These are phyloP conservation scores for Caenorhabditis sp. DNA, from an alignment of 2,888 invertebrate species.

Conservation along the genomic window DNA sequence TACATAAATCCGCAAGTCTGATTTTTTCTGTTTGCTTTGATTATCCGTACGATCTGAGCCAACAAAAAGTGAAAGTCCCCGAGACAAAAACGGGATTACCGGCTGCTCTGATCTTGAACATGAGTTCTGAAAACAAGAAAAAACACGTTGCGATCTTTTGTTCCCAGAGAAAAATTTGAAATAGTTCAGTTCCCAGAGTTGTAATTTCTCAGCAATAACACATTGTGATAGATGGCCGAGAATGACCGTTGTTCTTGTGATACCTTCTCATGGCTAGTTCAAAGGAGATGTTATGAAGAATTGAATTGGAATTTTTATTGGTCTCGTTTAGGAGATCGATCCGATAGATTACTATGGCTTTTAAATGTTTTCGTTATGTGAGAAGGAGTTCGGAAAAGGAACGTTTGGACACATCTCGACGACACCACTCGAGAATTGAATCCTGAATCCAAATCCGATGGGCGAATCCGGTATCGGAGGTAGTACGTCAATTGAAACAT, in stretches of 20 bases:
- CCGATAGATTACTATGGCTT: conserved; percentile 56
- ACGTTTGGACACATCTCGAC: conserved; percentile 51
- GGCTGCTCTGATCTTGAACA: background rate
- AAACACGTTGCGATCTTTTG: background rate
- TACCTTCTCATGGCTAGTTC: conserved; percentile 60
- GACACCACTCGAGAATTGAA: conserved; percentile 39
- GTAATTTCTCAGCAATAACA: conserved; percentile 53
- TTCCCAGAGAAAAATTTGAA: background rate
- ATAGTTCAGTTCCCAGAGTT: conserved; percentile 31
- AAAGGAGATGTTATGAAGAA: conserved; percentile 58
- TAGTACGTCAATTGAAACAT: conserved; percentile 44
- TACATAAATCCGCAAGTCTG: conserved; percentile 30
- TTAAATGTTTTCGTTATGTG: conserved; percentile 60
- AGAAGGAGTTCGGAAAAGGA: conserved; percentile 46
- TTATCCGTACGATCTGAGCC: conserved; percentile 46
- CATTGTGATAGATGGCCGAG: conserved; percentile 29
- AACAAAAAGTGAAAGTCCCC: conserved; percentile 39
- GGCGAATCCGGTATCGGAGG: conserved; percentile 39
- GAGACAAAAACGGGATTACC: conserved; percentile 8
- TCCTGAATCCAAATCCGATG: too few species aligned
- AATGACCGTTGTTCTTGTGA: conserved; percentile 54
- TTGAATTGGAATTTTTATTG: conserved; percentile 55
- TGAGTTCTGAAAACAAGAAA: background rate
- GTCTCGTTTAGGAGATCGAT: conserved; percentile 55
- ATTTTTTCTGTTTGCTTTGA: conserved; percentile 59